phyloP scores from a whole-genome alignment of 2,113 vertebrate genomes.

The Semnopithecus entellus region DNA sequence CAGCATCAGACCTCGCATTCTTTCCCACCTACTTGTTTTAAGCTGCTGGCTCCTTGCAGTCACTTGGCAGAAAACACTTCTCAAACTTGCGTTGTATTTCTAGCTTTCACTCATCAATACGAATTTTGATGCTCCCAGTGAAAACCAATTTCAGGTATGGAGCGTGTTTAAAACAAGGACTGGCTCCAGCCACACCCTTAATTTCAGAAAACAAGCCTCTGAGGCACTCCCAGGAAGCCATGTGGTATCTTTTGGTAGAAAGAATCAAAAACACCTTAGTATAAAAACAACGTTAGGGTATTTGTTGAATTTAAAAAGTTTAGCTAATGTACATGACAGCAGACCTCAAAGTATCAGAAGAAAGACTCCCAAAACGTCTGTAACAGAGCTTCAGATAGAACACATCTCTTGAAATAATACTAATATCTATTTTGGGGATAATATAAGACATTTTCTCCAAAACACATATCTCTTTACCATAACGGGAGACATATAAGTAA shows the following conservation, averaged over 20 bases:
- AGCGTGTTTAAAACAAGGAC: neutral
- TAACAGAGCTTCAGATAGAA: neutral
- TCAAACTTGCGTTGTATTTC: neutral
- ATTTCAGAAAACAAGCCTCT: neutral
- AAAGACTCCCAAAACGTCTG: neutral
- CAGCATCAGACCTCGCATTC: neutral
- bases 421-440: neutral
- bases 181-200: neutral
- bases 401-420: neutral
- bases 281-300: neutral
- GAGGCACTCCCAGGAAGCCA: neutral
- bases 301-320: neutral
- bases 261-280: neutral
- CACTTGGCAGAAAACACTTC: neutral
- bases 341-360: neutral
- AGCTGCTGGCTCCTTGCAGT: neutral
- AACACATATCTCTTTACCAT: neutral
- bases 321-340: neutral
- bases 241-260: neutral
- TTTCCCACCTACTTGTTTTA: neutral
- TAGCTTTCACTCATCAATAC: neutral
- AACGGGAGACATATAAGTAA: neutral
- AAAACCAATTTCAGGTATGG: neutral
- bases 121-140: neutral
- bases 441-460: neutral